phyloP scores from a whole-genome alignment of 2,797 vertebrate genomes.

The Malacoraja senta region DNA sequence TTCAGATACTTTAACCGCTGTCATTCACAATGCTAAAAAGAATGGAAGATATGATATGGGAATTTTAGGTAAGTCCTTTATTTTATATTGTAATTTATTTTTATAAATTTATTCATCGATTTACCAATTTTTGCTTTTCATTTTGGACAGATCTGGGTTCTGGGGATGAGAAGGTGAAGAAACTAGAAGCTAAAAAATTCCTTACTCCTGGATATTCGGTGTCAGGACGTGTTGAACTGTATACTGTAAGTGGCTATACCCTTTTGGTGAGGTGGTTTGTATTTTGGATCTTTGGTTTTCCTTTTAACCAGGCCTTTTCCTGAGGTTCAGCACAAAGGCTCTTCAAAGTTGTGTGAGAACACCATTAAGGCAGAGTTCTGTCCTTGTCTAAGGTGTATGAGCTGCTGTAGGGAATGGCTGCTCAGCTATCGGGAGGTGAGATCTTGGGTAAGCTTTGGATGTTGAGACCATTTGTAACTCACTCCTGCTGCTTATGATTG shows the following conservation, averaged over 20 bases:
- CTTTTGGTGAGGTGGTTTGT: not conserved
- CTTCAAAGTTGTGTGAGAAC: not conserved
- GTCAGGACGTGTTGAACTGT: conserved; percentile 88
- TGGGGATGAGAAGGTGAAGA: conserved; percentile 93
- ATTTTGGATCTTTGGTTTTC: not conserved
- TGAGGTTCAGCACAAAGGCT: not conserved
- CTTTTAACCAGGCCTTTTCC: not conserved
- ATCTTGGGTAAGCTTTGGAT: not conserved
- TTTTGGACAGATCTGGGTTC: conserved; percentile 78
- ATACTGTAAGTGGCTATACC: conserved; percentile 67
- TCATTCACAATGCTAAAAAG: conserved; percentile 94
- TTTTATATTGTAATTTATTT: not conserved
- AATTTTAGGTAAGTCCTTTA: conserved; percentile 75
- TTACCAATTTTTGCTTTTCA: not conserved
- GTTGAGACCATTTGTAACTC: not conserved
- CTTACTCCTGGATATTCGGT: conserved; percentile 92
- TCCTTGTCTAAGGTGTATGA: not conserved
- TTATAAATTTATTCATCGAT: not conserved
- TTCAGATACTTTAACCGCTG: conserved; percentile 82
- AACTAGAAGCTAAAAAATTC: conserved; percentile 87
- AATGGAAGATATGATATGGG: conserved; percentile 97
- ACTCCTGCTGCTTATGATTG: not conserved
- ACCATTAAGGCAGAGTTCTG: not conserved
- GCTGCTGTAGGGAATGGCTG: not conserved
- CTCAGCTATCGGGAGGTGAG: not conserved